Percentiles rank a stretch among this genome's conserved stretches.
Evolutionary conservation across 2,888 invertebrate species (phyloP).

Genomic region (Polia nebulosa): DNA sequence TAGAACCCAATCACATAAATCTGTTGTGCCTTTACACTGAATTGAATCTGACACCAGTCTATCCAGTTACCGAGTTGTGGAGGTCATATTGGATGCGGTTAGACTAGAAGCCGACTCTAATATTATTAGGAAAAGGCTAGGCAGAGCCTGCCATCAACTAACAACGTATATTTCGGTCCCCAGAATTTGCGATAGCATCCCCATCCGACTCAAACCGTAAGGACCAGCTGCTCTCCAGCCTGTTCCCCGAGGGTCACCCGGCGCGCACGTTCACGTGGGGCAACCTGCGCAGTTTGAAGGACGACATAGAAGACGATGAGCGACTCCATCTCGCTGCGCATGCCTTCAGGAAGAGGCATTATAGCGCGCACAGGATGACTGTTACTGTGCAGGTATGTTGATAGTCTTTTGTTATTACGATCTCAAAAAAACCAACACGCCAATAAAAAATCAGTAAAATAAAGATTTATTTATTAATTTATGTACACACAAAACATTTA

Average conservation of each 20-base stretch:
- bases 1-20: too few species aligned
- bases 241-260: conserved; percentile 93
- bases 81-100: too few species aligned
- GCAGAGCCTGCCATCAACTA: background rate
- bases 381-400: conserved; percentile 94
- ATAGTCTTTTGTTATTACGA: too few species aligned
- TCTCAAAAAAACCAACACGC: too few species aligned
- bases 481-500: too few species aligned
- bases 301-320: conserved; percentile 92
- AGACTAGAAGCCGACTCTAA: too few species aligned
- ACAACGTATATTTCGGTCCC: background rate
- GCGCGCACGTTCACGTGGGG: conserved; percentile 96
- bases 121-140: too few species aligned
- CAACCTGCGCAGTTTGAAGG: conserved; percentile 93
- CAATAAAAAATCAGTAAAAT: too few species aligned
- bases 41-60: too few species aligned
- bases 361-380: conserved; percentile 97
- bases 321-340: conserved; percentile 93
- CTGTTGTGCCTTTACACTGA: too few species aligned
- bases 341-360: conserved; percentile 94
- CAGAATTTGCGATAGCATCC: conserved; percentile 96
- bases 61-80: too few species aligned
- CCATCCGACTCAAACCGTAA: conserved; percentile 94
- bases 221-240: conserved; percentile 94
- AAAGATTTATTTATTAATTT: too few species aligned